These are phyloP conservation scores for Takifugu rubripes DNA, from an alignment of 2,797 vertebrate species.

Conservation along the genomic window DNA sequence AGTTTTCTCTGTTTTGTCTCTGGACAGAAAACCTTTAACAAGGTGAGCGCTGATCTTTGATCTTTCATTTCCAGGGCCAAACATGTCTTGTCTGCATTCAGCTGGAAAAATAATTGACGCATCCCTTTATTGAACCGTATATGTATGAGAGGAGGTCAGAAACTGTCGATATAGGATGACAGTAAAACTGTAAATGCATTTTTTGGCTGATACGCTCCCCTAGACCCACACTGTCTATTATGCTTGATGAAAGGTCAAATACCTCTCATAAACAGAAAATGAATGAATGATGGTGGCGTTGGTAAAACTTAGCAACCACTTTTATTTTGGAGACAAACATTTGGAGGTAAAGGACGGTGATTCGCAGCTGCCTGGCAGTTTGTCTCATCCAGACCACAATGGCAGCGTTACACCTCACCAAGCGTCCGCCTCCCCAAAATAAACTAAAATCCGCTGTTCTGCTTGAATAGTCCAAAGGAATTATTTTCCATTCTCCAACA, in stretches of 20 bases:
- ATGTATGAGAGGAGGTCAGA: too few relatives aligned
- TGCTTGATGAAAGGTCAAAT: neutral
- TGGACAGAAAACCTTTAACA: too few relatives aligned
- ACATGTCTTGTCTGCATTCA: too few relatives aligned
- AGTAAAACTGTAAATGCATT: too few relatives aligned
- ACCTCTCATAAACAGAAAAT: slow-evolving; percentile 20
- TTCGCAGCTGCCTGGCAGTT: slow-evolving; percentile 8
- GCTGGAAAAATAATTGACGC: too few relatives aligned
- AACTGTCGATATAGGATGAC: too few relatives aligned
- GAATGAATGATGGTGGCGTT: slow-evolving; percentile 17
- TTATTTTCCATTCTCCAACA: too few relatives aligned
- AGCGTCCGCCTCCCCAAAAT: slow-evolving; percentile 4
- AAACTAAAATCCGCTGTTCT: slow-evolving; percentile 3
- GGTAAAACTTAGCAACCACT: slow-evolving; percentile 37
- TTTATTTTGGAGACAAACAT: slow-evolving; percentile 50
- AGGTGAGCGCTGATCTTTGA: too few relatives aligned
- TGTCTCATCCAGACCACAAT: slow-evolving; percentile 29
- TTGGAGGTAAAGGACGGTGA: slow-evolving; percentile 14
- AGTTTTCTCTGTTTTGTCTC: too few relatives aligned
- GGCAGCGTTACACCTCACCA: slow-evolving; percentile 34
- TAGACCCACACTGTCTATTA: neutral
- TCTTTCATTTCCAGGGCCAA: too few relatives aligned
- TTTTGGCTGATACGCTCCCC: too few relatives aligned
- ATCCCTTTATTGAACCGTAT: too few relatives aligned
- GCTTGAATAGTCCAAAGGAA: slow-evolving; percentile 3